These are phyloP conservation scores for Noctua fimbriata DNA, from an alignment of 2,888 invertebrate species.

Conservation along the genomic window DNA sequence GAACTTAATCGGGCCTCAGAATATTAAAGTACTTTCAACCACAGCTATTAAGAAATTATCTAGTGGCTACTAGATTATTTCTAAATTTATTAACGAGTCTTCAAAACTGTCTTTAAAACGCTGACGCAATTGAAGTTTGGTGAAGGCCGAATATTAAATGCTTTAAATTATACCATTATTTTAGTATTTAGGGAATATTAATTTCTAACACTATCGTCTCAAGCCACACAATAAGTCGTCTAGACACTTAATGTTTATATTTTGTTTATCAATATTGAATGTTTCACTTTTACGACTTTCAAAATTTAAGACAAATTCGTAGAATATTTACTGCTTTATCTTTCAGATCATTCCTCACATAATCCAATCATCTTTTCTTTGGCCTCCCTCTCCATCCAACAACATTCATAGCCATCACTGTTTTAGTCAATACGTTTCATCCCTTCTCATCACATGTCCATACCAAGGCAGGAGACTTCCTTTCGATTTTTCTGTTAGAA, in stretches of 20 bases:
- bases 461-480: background rate
- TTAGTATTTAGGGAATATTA: conserved; percentile 9
- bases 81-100: conserved; percentile 4
- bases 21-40: conserved; percentile 11
- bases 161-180: background rate
- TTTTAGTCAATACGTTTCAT: background rate
- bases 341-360: too few relatives aligned
- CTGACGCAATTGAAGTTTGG: conserved; percentile 5
- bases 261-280: background rate
- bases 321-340: background rate
- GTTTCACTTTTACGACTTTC: background rate
- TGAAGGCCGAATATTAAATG: conserved; percentile 1
- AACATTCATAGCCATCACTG: background rate
- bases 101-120: conserved; percentile 5
- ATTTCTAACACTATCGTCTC: background rate
- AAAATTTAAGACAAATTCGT: background rate
- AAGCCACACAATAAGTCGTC: conserved; percentile 17
- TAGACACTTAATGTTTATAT: conserved; percentile 20
- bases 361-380: too few relatives aligned
- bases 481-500: background rate
- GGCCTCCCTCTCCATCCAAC: too few relatives aligned
- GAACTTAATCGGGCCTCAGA: background rate
- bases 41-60: background rate
- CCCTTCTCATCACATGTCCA: background rate
- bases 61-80: background rate